Evolutionary conservation across 2,113 vertebrate species (phyloP), one percentile per base, ranked within the genome.

Genomic region (Aldabrachelys gigantea): DNA sequence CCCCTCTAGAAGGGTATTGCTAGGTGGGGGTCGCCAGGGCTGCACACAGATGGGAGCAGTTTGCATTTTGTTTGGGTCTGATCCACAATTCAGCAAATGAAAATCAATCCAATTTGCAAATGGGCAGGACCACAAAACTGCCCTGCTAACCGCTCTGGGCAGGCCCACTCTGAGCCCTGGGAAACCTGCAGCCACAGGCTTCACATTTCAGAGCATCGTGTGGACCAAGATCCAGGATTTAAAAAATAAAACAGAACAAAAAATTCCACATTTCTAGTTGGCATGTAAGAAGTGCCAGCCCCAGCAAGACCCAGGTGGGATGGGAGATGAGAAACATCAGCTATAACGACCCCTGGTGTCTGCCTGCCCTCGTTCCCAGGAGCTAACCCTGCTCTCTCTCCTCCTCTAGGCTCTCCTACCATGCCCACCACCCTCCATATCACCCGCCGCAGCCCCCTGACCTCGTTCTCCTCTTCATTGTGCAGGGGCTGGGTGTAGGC

Each of bases 381-480:
- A 27, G 24, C 47, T 47, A 47, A 25, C 59, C 54, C 25, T 57
- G n/a, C 19, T 62, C 90, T 35, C 14, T 24, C 62, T 69, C 57
- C 72, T 27, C 17, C n/a, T 9, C 27, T 22, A 50, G 25, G 10
- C 6, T 2, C 25, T 49, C 53, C 54, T 31, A 44, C 16, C 1
- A 0, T 12, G 10, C 5, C 17, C 2, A 0, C 76, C 53, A 72
- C 35, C 29, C 41, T 41, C 82, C 31, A 6, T 0, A 4, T 12
- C 56, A 3, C 75, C 69, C 41, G 56, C 59, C 21, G 19, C 49
- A 14, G 29, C 22, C 57, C 47, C 25, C 80, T 96, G 90, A 99
- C 99, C 99, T 99, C 99, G 1, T 97, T 98, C 94, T 99, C 99
- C 80, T 99, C 99, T 95, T 99, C 99, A 0, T 99, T 99, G 98